Evolutionary conservation across 2,797 vertebrate genomes (phyloP).

Genomic region (Anguilla megastoma): DNA sequence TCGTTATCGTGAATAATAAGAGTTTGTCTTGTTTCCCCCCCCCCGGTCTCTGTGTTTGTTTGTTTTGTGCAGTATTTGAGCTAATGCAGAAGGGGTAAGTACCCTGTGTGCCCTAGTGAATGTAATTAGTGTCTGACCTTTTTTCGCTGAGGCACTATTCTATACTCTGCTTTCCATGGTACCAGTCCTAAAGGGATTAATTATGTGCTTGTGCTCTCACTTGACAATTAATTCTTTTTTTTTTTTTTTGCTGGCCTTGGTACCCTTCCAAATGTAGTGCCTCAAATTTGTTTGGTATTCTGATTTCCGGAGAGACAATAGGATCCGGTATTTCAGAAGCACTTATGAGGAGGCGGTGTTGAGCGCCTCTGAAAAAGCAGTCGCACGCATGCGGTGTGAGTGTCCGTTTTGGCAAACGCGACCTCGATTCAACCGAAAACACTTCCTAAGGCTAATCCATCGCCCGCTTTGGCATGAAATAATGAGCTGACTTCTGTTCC

Average conservation of each 20-base stretch:
- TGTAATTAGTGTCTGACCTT: slow-evolving; percentile 50
- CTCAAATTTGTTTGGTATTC: background rate
- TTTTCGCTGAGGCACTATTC: slow-evolving; percentile 31
- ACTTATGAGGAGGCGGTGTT: background rate
- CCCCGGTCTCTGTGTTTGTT: slow-evolving; percentile 42
- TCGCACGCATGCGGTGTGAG: background rate
- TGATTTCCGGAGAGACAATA: background rate
- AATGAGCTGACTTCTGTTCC: background rate
- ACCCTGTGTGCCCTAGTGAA: slow-evolving; percentile 44
- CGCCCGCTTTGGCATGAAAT: background rate
- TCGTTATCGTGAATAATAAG: background rate
- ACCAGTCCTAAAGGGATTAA: slow-evolving; percentile 54
- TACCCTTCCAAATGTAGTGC: background rate
- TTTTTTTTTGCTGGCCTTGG: background rate
- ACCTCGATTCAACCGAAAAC: background rate
- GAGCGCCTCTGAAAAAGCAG: background rate
- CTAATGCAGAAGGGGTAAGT: slow-evolving; percentile 97
- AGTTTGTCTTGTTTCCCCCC: background rate
- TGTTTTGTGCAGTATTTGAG: slow-evolving; percentile 86
- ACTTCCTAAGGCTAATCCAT: background rate
- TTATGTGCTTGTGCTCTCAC: slow-evolving; percentile 54
- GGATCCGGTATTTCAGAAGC: background rate
- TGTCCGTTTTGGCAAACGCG: background rate
- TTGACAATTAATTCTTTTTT: slow-evolving; percentile 43
- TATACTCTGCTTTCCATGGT: slow-evolving; percentile 21